phyloP scores from a whole-genome alignment of 2,113 vertebrate species.

The Urocolius indicus region DNA sequence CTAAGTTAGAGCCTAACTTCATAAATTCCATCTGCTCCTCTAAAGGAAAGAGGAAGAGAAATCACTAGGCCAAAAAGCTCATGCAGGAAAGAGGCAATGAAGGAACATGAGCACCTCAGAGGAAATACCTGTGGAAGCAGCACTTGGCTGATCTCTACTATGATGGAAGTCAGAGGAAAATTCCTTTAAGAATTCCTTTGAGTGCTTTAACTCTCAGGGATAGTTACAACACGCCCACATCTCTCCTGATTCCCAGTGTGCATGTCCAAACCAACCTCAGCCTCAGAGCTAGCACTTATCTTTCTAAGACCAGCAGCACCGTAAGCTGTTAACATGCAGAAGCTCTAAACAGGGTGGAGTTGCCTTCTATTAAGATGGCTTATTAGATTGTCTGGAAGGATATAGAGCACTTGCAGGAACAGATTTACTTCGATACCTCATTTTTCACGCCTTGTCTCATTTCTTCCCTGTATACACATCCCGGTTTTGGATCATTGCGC shows the following conservation, averaged over 20 bases:
- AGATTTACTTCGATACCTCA: accelerated
- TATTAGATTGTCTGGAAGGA: neutral
- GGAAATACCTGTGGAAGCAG: neutral
- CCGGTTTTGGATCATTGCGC: neutral
- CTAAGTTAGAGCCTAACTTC: neutral
- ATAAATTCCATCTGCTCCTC: neutral
- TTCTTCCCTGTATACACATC: neutral
- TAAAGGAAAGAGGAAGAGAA: neutral
- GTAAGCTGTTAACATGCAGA: neutral
- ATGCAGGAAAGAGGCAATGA: neutral
- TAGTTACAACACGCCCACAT: neutral
- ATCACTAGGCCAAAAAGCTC: neutral
- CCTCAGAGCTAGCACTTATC: neutral
- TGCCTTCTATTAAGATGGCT: neutral
- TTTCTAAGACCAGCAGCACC: neutral
- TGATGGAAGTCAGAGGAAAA: neutral
- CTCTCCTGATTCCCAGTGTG: neutral
- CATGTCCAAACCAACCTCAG: neutral
- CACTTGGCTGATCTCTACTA: neutral
- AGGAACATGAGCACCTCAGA: neutral
- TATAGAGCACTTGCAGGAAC: neutral
- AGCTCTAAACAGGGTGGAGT: neutral
- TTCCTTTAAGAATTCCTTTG: neutral
- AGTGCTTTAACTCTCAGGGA: neutral
- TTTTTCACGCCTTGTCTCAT: neutral